Conservation (phyloP, 2,113 vertebrate genomes). For the Brachirus orientalis region DNA sequence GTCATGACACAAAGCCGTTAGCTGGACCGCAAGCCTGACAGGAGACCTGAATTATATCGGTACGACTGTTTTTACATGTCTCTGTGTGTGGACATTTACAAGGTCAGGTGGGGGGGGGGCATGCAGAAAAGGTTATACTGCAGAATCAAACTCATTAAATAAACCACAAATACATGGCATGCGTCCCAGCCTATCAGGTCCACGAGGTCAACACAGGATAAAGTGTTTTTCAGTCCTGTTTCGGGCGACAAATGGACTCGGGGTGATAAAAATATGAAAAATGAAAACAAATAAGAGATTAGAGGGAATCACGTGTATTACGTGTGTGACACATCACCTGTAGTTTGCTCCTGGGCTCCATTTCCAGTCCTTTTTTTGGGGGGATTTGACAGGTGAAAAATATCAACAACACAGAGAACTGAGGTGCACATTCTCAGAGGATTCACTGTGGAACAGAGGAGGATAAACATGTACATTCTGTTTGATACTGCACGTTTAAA, state of each 20-base stretch:
- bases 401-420: constrained; percentile 52
- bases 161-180: constrained; percentile 48
- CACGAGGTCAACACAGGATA: constrained; percentile 12
- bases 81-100: constrained; percentile 31
- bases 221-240: constrained; percentile 1
- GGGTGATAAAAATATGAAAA: background rate
- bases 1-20: constrained; percentile 27
- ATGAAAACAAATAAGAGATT: constrained; percentile 4
- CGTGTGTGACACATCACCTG: background rate
- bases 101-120: constrained; percentile 5
- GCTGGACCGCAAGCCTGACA: too few species aligned
- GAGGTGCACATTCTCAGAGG: constrained; percentile 26
- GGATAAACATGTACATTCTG: constrained; percentile 66
- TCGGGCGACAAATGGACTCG: constrained; percentile 1
- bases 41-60: constrained; percentile 13
- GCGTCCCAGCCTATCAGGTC: constrained; percentile 28
- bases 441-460: constrained; percentile 31
- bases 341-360: constrained; percentile 6
- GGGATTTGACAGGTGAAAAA: constrained; percentile 12
- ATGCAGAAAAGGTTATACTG: constrained; percentile 58
- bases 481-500: constrained; percentile 42
- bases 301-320: background rate
- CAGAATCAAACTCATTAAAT: constrained; percentile 42
- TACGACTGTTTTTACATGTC: too few species aligned
- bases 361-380: constrained; percentile 15